Conservation (phyloP, 2,797 vertebrate genomes). For the Pseudomugil tenellus region DNA sequence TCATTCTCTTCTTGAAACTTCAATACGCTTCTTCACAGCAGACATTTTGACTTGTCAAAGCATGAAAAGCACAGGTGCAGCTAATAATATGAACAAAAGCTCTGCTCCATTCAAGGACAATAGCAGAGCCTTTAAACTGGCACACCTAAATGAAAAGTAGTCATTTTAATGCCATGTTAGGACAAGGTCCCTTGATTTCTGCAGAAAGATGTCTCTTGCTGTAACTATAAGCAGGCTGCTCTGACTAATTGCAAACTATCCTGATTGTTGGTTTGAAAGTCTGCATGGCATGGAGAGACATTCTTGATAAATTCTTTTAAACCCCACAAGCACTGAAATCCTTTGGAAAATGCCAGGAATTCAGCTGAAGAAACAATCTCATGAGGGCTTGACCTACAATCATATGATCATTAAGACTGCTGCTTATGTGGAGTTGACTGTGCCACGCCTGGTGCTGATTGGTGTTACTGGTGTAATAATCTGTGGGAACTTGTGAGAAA, state of each 20-base stretch:
- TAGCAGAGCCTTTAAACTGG: background rate
- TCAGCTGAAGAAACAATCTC: slow-evolving; percentile 45
- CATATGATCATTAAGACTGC: slow-evolving; percentile 60
- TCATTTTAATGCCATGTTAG: slow-evolving; percentile 26
- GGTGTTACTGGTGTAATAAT: background rate
- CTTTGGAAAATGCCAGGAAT: slow-evolving; percentile 69
- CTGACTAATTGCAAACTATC: slow-evolving; percentile 21
- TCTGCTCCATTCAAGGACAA: slow-evolving; percentile 11
- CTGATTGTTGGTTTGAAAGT: slow-evolving; percentile 14
- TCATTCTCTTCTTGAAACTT: background rate
- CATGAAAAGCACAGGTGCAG: slow-evolving; percentile 22
- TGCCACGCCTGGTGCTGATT: slow-evolving; percentile 1
- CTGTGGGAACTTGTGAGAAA: background rate
- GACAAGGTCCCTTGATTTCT: slow-evolving; percentile 1
- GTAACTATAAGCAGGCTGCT: slow-evolving; percentile 18
- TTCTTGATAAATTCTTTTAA: slow-evolving; percentile 52
- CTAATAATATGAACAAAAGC: background rate
- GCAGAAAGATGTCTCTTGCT: background rate
- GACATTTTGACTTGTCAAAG: slow-evolving; percentile 1
- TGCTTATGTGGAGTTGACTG: slow-evolving; percentile 30
- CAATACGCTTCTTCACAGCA: background rate
- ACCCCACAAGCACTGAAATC: slow-evolving; percentile 60
- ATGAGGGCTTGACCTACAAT: slow-evolving; percentile 51
- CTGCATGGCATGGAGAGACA: slow-evolving; percentile 17
- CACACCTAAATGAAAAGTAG: slow-evolving; percentile 20